Percentiles rank a stretch among this genome's conserved stretches.
phyloP scores from a whole-genome alignment of 2,797 vertebrate genomes.

The Pyrocephalus nanus region DNA sequence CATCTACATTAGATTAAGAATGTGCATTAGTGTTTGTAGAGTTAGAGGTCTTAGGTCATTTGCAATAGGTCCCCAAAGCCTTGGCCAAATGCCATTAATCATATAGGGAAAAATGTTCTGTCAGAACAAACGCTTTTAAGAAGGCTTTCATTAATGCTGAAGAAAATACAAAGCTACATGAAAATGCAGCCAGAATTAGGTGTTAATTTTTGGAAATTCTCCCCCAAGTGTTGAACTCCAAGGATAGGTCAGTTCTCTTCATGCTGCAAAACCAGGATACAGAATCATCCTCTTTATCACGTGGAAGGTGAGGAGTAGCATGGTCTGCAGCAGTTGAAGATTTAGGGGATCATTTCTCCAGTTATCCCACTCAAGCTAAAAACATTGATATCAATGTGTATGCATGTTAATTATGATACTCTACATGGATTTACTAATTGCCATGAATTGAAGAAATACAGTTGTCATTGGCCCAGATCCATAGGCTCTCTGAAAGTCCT shows the following conservation, averaged over 20 bases:
- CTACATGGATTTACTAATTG: not conserved
- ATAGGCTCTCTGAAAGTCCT: not conserved
- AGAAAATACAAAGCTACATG: not conserved
- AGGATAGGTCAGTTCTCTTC: not conserved
- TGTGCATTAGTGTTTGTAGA: not conserved
- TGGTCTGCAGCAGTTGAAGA: not conserved
- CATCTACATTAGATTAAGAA: constrained; percentile 2
- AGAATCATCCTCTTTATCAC: not conserved
- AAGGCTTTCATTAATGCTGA: not conserved
- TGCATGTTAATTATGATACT: not conserved
- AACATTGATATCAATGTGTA: not conserved
- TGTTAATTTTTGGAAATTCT: not conserved
- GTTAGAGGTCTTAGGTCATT: not conserved
- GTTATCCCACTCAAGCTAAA: not conserved
- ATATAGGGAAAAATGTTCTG: not conserved
- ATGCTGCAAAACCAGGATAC: not conserved
- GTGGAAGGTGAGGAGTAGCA: not conserved
- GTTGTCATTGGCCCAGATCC: not conserved
- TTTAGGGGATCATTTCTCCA: not conserved
- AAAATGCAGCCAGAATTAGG: not conserved
- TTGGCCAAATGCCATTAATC: constrained; percentile 12
- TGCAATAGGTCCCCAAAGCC: not conserved
- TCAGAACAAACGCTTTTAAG: not conserved
- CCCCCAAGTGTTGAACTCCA: not conserved
- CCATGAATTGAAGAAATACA: not conserved